These are phyloP conservation scores for Benthosema pterotum DNA, from an alignment of 2,797 vertebrate genomes.

Conservation along the genomic window DNA sequence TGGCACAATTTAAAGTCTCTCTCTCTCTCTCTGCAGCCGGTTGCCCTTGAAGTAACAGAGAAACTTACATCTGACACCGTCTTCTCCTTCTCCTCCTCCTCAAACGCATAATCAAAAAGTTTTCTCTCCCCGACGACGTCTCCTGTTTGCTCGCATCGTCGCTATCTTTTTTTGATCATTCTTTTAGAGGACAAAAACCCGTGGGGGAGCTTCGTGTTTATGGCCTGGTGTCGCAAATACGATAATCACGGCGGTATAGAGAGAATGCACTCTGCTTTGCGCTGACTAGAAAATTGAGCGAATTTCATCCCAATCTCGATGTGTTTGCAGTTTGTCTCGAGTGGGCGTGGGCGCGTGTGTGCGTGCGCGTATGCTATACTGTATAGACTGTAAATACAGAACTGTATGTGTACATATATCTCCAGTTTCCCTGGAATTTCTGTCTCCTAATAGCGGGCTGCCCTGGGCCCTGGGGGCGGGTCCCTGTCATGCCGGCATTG, in stretches of 20 bases:
- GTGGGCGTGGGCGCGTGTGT: not conserved
- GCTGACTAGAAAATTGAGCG: too few species aligned
- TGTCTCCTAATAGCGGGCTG: constrained; percentile 57
- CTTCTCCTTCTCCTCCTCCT: constrained; percentile 6
- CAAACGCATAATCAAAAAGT: constrained; percentile 35
- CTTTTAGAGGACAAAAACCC: constrained; percentile 15
- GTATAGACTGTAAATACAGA: not conserved
- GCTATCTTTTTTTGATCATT: not conserved
- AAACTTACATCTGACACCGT: constrained; percentile 19
- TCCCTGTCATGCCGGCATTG: constrained; percentile 73
- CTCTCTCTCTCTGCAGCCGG: constrained; percentile 10
- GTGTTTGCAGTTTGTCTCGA: too few species aligned
- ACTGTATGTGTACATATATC: not conserved
- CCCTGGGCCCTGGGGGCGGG: constrained; percentile 55
- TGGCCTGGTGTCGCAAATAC: not conserved
- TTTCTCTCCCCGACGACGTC: too few species aligned
- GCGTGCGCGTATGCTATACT: too few species aligned
- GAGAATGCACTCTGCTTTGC: too few species aligned
- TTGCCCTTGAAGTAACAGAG: constrained; percentile 44
- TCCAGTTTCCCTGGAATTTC: constrained; percentile 43
- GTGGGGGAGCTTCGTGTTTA: constrained; percentile 5
- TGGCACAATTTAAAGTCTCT: constrained; percentile 50
- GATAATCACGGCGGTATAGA: not conserved
- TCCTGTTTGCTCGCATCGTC: constrained; percentile 15
- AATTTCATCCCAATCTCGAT: too few species aligned